These are phyloP conservation scores for Gasterosteus aculeatus DNA, from an alignment of 2,113 vertebrate species.

Conservation along the genomic window DNA sequence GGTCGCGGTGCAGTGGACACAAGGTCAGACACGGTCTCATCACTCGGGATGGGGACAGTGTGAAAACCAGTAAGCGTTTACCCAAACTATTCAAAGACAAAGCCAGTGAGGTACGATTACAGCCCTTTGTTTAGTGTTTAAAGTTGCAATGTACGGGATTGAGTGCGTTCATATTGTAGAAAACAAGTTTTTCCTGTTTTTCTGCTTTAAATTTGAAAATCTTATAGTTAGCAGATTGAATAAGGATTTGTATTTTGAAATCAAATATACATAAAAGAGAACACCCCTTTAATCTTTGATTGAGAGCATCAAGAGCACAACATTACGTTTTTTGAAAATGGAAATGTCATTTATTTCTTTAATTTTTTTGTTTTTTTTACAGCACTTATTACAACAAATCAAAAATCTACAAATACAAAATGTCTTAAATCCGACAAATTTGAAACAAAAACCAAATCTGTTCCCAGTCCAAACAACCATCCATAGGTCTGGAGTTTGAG, in stretches of 20 bases:
- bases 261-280: too few species aligned
- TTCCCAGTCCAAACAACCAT: background rate
- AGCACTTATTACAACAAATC: background rate
- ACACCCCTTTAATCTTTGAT: background rate
- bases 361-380: too few species aligned
- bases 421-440: background rate
- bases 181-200: background rate
- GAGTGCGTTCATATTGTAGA: background rate
- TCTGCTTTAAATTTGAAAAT: background rate
- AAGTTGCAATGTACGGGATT: background rate
- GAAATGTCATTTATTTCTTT: background rate
- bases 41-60: conserved; percentile 1
- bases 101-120: background rate
- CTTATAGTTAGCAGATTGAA: background rate
- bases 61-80: background rate
- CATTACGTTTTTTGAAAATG: background rate
- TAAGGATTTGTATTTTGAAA: too few species aligned
- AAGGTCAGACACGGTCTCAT: conserved; percentile 43
- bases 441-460: background rate
- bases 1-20: conserved; percentile 30
- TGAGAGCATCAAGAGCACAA: background rate
- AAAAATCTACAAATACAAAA: background rate
- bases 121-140: background rate
- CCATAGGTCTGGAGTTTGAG: background rate
- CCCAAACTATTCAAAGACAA: background rate